Percentiles rank a stretch among this genome's conserved stretches.
Conservation (phyloP, 2,113 vertebrate species). For the Onychostoma macrolepis region DNA sequence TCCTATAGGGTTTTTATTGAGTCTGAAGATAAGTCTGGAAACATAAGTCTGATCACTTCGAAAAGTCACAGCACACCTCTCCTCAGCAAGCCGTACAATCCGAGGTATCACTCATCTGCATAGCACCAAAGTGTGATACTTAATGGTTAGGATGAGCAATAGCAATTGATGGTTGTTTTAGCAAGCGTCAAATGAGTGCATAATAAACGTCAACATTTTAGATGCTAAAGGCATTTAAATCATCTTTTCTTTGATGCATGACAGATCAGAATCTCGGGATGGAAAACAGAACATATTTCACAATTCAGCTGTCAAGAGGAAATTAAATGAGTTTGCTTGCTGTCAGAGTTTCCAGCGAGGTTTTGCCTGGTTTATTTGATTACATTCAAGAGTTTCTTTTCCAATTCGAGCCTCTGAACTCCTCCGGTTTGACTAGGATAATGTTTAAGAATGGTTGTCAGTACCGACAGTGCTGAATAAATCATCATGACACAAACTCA, state of each 20-base stretch:
- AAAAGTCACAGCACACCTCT: not conserved
- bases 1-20: not conserved
- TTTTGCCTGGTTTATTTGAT: slow-evolving; percentile 5
- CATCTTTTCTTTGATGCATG: slow-evolving; percentile 14
- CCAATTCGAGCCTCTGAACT: not conserved
- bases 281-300: not conserved
- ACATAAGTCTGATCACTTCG: not conserved
- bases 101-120: not conserved
- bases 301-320: slow-evolving; percentile 13
- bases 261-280: not conserved
- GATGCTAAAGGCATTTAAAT: slow-evolving; percentile 10
- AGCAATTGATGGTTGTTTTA: slow-evolving; percentile 17
- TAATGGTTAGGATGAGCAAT: not conserved
- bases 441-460: slow-evolving; percentile 15
- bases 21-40: not conserved
- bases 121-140: not conserved
- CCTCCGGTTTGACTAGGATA: not conserved
- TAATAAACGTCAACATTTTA: slow-evolving; percentile 25
- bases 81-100: not conserved
- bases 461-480: slow-evolving; percentile 4
- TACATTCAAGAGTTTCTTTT: not conserved
- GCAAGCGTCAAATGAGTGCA: slow-evolving; percentile 9
- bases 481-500: not conserved
- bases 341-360: not conserved
- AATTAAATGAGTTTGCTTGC: slow-evolving; percentile 18